Evolutionary conservation across 1,140 invertebrate species (phyloP).

Genomic region (Leptinotarsa undecemlineata): DNA sequence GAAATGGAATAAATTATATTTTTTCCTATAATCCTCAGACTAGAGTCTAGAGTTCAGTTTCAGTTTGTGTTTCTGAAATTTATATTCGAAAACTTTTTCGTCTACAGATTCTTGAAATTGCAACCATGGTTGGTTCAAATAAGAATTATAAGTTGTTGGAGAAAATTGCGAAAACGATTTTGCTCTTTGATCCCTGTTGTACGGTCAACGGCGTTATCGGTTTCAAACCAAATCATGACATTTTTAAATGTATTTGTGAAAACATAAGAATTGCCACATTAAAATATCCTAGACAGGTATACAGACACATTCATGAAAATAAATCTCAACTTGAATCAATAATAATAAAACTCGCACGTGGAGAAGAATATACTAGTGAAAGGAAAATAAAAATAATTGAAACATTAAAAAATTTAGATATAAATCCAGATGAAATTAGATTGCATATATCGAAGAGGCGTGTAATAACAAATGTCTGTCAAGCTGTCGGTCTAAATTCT

Average conservation of each 20-base stretch:
- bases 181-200: not conserved
- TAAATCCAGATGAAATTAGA: not conserved
- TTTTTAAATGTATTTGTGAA: not conserved
- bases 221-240: no score
- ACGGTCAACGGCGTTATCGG: no score
- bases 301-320: not conserved
- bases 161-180: not conserved
- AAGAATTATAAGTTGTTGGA: not conserved
- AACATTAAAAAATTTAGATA: not conserved
- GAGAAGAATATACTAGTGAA: not conserved
- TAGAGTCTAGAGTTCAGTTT: no score
- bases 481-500: not conserved
- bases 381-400: not conserved
- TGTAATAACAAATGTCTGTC: not conserved
- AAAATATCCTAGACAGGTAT: not conserved
- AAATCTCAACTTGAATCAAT: not conserved
- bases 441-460: not conserved
- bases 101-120: no score
- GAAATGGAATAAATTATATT: no score
- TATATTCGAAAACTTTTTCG: no score
- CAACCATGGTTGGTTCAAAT: no score
- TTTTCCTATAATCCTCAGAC: no score
- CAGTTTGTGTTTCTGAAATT: no score
- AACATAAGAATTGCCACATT: not conserved
- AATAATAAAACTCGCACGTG: not conserved